Conservation (phyloP, 2,888 invertebrate species). For the Coenonympha glycerion region DNA sequence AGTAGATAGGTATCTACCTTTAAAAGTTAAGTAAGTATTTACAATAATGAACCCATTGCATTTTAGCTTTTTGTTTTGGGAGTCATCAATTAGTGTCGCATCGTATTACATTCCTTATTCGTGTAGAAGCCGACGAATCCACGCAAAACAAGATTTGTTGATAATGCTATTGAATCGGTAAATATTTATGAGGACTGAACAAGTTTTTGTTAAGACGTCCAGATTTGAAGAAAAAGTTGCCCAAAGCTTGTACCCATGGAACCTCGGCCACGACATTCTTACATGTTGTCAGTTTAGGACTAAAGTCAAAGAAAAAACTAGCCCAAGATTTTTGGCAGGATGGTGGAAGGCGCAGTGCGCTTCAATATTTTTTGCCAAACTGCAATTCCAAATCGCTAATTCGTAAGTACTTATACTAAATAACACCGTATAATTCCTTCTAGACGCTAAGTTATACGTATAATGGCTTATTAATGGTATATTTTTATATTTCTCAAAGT, state of each 20-base stretch:
- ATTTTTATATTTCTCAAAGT: background rate
- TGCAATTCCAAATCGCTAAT: background rate
- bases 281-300: constrained; percentile 9
- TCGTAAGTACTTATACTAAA: background rate
- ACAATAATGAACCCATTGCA: constrained; percentile 31
- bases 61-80: constrained; percentile 29
- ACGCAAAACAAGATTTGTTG: constrained; percentile 42
- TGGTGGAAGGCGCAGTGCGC: background rate
- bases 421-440: background rate
- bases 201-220: constrained; percentile 26
- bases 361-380: background rate
- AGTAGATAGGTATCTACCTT: background rate
- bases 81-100: constrained; percentile 44
- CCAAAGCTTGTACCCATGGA: constrained; percentile 12
- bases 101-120: constrained; percentile 45
- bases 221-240: constrained; percentile 25
- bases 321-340: constrained; percentile 1
- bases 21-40: no score
- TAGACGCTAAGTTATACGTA: background rate
- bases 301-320: constrained; percentile 2
- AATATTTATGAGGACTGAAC: constrained; percentile 45
- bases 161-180: constrained; percentile 54
- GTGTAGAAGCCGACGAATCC: constrained; percentile 39
- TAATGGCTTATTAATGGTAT: background rate
- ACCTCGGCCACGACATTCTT: constrained; percentile 21